Base-by-base conservation (phyloP, 2,113 vertebrate genomes). In the Paradisaea rubra region DNA sequence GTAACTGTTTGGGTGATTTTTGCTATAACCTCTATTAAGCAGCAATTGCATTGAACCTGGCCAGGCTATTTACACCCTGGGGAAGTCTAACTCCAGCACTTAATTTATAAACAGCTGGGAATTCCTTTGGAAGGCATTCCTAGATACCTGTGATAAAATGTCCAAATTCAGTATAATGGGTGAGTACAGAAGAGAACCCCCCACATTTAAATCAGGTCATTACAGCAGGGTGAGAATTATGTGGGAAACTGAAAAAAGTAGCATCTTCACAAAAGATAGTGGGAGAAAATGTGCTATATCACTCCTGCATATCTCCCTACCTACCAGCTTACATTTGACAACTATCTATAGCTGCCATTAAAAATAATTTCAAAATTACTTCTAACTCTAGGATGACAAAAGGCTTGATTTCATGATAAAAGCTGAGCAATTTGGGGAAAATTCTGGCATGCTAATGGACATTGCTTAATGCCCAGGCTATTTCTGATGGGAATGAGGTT, bases 281-380 rank as follows among this genome's bases (percentile, higher is more conserved):
- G 49, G 76, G n/a, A 82, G 37, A 65, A 85, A 76, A 85, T 61
- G 81, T 79, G 71, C 65, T 89, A 0, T 35, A 71, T 89, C 53
- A 27, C 22, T 76, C 19, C 41, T 92, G 60, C 44, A 16, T 21
- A 12, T 53, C 24, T 76, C 73, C 76, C 81, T 91, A 57, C 85
- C 49, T 82, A 28, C 47, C 27, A 8, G 50, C 77, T 79, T 66
- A 50, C 60, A 44, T 59, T 84, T 71, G 72, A 37, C 52, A 81
- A 30, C 77, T 74, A 71, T 73, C 84, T 91, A 54, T 65, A 88
- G 86, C 80, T 88, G 20, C 89, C 70, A 86, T 86, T 82, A 95
- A 83, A 94, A 92, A 72, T 76, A 63, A 89, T 93, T 90, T 88
- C 45, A 60, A 42, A 91, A 94, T 91, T 80, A 47, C 54, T 84